Evolutionary conservation across 1,140 invertebrate species (phyloP).

Genomic region (Vanessa atalanta): DNA sequence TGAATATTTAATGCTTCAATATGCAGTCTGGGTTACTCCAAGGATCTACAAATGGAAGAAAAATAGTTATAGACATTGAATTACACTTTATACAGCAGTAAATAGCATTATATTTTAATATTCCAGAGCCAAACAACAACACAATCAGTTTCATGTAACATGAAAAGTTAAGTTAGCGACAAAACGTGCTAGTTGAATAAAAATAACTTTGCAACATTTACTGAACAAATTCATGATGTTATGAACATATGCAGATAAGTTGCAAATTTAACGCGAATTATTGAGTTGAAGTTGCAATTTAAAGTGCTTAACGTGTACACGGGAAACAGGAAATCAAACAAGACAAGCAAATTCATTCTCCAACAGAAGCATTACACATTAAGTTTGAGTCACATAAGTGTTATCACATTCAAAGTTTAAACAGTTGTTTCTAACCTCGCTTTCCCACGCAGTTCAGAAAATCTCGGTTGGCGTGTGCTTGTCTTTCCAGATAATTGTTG

Average conservation of each 20-base stretch:
- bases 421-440: slow-evolving; percentile 60
- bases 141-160: slow-evolving; percentile 1
- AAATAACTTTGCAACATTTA: slow-evolving; percentile 8
- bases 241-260: slow-evolving; percentile 18
- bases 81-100: neutral
- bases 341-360: neutral
- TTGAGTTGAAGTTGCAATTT: neutral
- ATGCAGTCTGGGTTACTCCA: slow-evolving; percentile 47
- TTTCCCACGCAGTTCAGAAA: slow-evolving; percentile 82
- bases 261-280: no score
- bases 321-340: neutral
- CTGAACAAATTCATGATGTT: neutral
- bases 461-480: slow-evolving; percentile 79
- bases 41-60: slow-evolving; percentile 50
- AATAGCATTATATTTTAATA: neutral
- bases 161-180: slow-evolving; percentile 3
- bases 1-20: slow-evolving; percentile 37
- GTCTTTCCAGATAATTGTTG: slow-evolving; percentile 82
- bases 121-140: slow-evolving; percentile 6
- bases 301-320: neutral
- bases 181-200: neutral
- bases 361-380: neutral
- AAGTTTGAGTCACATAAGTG: neutral
- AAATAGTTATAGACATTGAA: neutral
- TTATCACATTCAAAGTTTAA: neutral